phyloP scores from a whole-genome alignment of 2,888 invertebrate genomes.

The Lissocephala sabroskyi region DNA sequence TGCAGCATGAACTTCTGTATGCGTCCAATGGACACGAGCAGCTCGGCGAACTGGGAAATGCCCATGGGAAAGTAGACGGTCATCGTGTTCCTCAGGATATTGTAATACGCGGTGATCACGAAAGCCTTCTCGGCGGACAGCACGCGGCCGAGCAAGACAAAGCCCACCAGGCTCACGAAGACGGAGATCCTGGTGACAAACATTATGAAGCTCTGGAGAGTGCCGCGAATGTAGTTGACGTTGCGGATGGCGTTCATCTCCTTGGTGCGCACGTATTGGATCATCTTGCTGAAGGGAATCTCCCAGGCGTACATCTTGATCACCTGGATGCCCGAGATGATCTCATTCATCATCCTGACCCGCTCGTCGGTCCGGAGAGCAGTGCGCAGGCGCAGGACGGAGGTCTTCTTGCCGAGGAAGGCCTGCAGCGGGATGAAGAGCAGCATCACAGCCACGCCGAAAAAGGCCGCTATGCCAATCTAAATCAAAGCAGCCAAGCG shows the following conservation, averaged over 20 bases:
- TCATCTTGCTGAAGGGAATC: constrained; percentile 85
- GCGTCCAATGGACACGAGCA: constrained; percentile 75
- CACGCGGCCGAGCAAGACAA: constrained; percentile 79
- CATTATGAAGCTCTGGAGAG: constrained; percentile 87
- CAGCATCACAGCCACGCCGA: constrained; percentile 76
- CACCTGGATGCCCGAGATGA: constrained; percentile 89
- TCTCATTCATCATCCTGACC: constrained; percentile 92
- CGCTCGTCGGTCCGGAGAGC: constrained; percentile 91
- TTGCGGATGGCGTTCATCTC: constrained; percentile 78
- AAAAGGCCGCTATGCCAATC: constrained; percentile 75
- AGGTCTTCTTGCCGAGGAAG: constrained; percentile 84
- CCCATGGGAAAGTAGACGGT: constrained; percentile 89
- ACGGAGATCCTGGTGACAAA: constrained; percentile 91
- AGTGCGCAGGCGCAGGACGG: constrained; percentile 82
- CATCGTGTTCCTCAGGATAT: constrained; percentile 87
- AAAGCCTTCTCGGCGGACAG: constrained; percentile 89
- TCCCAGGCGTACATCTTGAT: constrained; percentile 99
- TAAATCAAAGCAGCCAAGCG: constrained; percentile 67
- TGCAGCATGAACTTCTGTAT: constrained; percentile 77
- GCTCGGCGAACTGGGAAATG: constrained; percentile 78
- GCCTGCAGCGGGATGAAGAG: constrained; percentile 84
- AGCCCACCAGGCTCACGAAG: constrained; percentile 86
- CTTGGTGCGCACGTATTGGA: constrained; percentile 77
- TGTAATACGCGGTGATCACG: constrained; percentile 92
- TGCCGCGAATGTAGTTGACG: constrained; percentile 83